Conservation (phyloP, 2,888 invertebrate species). For the Papilio elwesi region DNA sequence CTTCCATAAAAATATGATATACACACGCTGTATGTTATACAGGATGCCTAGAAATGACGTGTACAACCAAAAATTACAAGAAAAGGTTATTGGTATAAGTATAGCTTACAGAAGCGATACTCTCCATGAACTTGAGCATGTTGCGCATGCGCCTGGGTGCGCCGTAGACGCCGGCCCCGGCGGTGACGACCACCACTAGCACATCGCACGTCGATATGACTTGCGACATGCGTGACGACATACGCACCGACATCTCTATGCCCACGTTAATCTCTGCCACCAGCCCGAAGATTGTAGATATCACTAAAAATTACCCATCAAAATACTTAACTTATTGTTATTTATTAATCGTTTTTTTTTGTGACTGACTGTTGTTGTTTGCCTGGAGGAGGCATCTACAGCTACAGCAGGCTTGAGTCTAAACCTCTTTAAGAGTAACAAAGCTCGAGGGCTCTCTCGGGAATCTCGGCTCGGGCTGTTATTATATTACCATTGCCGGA, state of each 20-base stretch:
- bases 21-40: too few species aligned
- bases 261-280: constrained; percentile 82
- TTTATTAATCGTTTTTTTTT: not conserved
- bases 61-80: too few species aligned
- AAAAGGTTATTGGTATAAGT: too few species aligned
- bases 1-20: too few species aligned
- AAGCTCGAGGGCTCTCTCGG: too few species aligned
- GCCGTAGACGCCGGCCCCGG: constrained; percentile 80
- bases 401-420: too few species aligned
- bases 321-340: too few species aligned
- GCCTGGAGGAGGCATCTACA: too few species aligned
- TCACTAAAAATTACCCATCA: constrained; percentile 61
- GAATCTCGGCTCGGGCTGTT: too few species aligned
- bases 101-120: constrained; percentile 71
- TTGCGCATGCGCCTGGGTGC: constrained; percentile 80
- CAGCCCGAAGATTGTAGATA: constrained; percentile 76
- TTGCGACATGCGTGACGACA: constrained; percentile 82
- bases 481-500: too few species aligned
- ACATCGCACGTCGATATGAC: constrained; percentile 84
- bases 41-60: too few species aligned
- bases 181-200: constrained; percentile 79
- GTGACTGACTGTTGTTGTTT: not conserved
- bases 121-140: constrained; percentile 79
- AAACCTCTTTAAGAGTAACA: too few species aligned
- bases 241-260: constrained; percentile 79